Evolutionary conservation across 2,888 invertebrate genomes (phyloP).

Genomic region (Hipparchia sbordonii): DNA sequence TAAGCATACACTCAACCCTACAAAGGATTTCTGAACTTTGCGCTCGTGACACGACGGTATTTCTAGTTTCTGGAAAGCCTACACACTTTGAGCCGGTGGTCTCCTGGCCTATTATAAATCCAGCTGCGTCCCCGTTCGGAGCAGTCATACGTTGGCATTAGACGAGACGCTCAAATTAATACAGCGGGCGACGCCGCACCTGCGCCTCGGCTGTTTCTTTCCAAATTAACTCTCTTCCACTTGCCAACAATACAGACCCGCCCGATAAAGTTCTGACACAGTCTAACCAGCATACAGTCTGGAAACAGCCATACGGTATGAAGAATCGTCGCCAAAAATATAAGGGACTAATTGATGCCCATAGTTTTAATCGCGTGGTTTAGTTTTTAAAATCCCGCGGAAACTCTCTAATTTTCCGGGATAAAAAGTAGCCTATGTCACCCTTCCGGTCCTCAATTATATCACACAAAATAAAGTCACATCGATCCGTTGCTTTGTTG

Average conservation of each 20-base stretch:
- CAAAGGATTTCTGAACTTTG: too few species aligned
- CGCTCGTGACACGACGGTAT: too few species aligned
- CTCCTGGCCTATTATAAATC: slow-evolving; percentile 54
- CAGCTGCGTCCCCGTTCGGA: slow-evolving; percentile 60
- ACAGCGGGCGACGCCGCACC: slow-evolving; percentile 68
- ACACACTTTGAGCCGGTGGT: background rate
- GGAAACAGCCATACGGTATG: background rate
- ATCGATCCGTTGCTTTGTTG: too few species aligned
- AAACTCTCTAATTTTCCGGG: too few species aligned
- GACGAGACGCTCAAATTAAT: slow-evolving; percentile 77
- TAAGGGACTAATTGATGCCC: too few species aligned
- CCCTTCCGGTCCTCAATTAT: too few species aligned
- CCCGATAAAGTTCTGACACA: slow-evolving; percentile 47
- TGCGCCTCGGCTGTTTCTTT: slow-evolving; percentile 77
- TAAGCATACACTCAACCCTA: too few species aligned
- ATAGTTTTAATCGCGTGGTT: too few species aligned
- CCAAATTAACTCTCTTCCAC: slow-evolving; percentile 73
- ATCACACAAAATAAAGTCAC: too few species aligned
- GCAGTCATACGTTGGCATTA: slow-evolving; percentile 76
- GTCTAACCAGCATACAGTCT: slow-evolving; percentile 17
- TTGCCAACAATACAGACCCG: slow-evolving; percentile 67
- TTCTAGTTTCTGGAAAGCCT: too few species aligned
- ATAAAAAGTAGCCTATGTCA: too few species aligned
- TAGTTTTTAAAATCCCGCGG: too few species aligned
- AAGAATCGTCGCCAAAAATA: slow-evolving; percentile 55